phyloP scores from a whole-genome alignment of 2,797 vertebrate species.

The Mallotus villosus region DNA sequence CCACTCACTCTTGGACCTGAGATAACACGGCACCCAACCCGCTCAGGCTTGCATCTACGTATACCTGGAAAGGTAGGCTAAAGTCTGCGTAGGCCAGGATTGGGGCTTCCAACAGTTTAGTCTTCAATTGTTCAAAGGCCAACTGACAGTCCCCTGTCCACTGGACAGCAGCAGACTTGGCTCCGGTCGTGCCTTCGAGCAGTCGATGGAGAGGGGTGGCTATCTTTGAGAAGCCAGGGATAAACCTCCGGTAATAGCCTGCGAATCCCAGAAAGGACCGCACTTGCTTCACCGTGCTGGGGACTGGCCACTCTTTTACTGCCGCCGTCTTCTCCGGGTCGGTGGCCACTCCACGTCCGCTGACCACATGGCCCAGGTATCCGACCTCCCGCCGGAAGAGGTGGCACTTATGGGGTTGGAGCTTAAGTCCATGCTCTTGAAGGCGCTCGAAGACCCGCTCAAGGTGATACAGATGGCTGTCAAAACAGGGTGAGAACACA shows the following conservation, averaged over 20 bases:
- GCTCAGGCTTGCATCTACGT: neutral
- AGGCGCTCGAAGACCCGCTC: conserved; percentile 5
- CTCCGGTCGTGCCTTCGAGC: neutral
- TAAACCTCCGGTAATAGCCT: neutral
- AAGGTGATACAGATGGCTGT: neutral
- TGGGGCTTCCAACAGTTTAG: neutral
- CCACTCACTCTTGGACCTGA: neutral
- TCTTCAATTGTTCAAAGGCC: neutral
- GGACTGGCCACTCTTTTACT: neutral
- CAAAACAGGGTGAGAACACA: conserved; percentile 11
- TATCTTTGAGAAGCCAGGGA: neutral
- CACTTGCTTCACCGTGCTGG: neutral
- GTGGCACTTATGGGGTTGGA: no score
- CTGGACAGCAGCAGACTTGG: neutral
- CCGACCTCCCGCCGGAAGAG: no score
- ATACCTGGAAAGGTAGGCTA: neutral
- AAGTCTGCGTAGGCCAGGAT: neutral
- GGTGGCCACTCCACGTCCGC: neutral
- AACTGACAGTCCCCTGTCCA: neutral
- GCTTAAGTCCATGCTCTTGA: neutral
- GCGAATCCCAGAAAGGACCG: neutral
- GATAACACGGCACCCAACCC: conserved; percentile 1
- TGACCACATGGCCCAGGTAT: no score
- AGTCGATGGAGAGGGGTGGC: neutral
- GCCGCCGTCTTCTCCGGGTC: neutral